Evolutionary conservation across 1,140 invertebrate species (phyloP).

Genomic region (Ips typographus): DNA sequence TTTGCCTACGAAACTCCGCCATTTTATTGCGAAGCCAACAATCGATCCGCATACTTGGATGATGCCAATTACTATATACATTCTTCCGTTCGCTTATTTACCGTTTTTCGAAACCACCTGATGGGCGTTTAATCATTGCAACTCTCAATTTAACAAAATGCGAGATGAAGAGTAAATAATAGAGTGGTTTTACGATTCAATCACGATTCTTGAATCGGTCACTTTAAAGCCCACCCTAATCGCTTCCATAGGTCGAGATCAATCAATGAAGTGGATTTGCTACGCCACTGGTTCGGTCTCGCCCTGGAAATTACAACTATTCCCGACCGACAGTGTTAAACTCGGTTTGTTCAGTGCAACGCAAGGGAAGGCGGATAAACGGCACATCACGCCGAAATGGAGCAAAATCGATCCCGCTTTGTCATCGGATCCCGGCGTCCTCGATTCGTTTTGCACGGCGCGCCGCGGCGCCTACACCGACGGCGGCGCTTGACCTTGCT

Average conservation of each 20-base stretch:
- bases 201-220: too few species aligned
- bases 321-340: slow-evolving; percentile 24
- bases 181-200: too few species aligned
- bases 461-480: slow-evolving; percentile 12
- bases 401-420: slow-evolving; percentile 29
- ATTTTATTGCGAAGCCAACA: background rate
- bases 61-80: too few species aligned
- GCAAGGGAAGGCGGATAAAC: slow-evolving; percentile 24
- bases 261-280: background rate
- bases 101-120: too few species aligned
- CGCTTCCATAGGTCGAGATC: too few species aligned
- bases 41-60: background rate
- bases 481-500: slow-evolving; percentile 22
- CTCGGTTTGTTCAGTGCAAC: slow-evolving; percentile 29
- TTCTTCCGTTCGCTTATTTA: too few species aligned
- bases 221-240: too few species aligned
- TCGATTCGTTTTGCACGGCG: slow-evolving; percentile 23
- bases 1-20: slow-evolving; percentile 3
- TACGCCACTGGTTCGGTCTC: slow-evolving; percentile 15
- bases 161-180: too few species aligned
- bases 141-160: too few species aligned
- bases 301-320: slow-evolving; percentile 19
- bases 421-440: slow-evolving; percentile 23
- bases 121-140: too few species aligned
- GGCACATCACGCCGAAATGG: slow-evolving; percentile 16